A percentile compares a stretch with the other conserved stretches of the same genome.
phyloP scores from a whole-genome alignment of 2,888 invertebrate species.

The Caenorhabditis japonica region DNA sequence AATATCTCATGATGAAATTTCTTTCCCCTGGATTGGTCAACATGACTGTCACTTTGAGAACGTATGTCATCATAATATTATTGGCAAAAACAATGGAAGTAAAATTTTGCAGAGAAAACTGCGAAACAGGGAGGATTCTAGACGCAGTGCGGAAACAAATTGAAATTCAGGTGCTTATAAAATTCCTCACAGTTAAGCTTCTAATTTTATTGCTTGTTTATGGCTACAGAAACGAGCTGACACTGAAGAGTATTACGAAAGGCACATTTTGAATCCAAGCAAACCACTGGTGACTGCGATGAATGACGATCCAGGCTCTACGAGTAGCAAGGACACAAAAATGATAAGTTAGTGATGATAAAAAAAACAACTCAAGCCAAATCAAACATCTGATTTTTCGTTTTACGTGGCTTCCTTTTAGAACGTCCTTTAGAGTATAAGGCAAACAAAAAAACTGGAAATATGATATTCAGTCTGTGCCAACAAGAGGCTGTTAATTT shows the following conservation, averaged over 20 bases:
- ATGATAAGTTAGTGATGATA: slow-evolving; percentile 31
- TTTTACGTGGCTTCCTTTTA: no score
- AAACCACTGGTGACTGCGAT: slow-evolving; percentile 57
- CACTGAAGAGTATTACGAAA: slow-evolving; percentile 69
- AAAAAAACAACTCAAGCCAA: not conserved
- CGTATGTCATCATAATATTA: slow-evolving; percentile 16
- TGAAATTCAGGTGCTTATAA: slow-evolving; percentile 46
- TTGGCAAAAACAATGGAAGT: not conserved
- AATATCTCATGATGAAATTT: slow-evolving; percentile 65
- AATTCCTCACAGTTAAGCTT: no score
- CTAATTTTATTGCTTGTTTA: no score
- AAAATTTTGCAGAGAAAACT: slow-evolving; percentile 22
- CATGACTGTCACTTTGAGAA: slow-evolving; percentile 58
- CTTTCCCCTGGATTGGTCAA: slow-evolving; percentile 51
- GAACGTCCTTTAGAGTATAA: not conserved
- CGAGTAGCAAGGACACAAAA: slow-evolving; percentile 26
- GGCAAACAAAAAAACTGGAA: not conserved
- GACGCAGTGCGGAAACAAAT: slow-evolving; percentile 51
- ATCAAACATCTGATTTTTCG: no score
- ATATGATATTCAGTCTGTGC: not conserved
- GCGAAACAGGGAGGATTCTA: slow-evolving; percentile 42
- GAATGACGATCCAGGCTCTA: slow-evolving; percentile 49
- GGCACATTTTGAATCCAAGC: slow-evolving; percentile 59
- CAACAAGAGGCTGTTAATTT: slow-evolving; percentile 4
- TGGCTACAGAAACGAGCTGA: slow-evolving; percentile 72